Conservation (phyloP, 1,140 invertebrate species). For the Nomia melanderi region DNA sequence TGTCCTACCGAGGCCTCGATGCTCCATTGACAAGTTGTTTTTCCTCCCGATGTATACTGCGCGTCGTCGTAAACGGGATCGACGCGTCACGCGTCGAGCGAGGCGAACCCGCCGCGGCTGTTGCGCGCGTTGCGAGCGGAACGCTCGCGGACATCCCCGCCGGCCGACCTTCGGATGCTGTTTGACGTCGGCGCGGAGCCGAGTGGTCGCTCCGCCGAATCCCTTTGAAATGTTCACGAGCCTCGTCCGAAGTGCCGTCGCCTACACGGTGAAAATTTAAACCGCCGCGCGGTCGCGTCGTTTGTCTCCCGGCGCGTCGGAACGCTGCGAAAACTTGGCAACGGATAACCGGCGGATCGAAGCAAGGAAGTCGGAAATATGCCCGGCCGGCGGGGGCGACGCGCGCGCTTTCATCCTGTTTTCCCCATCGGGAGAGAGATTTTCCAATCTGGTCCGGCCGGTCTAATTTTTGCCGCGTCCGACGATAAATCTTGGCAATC, state of each 20-base stretch:
- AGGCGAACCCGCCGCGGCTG: not conserved
- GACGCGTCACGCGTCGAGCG: no score
- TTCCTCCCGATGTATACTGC: not conserved
- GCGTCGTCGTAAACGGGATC: not conserved
- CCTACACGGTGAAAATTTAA: slow-evolving; percentile 53
- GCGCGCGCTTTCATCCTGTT: not conserved
- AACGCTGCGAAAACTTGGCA: slow-evolving; percentile 29
- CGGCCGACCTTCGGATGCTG: not conserved
- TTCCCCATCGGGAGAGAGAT: not conserved
- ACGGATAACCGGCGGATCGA: not conserved
- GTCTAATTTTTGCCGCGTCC: slow-evolving; percentile 17
- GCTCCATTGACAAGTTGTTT: slow-evolving; percentile 25
- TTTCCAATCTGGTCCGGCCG: not conserved
- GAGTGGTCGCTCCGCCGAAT: slow-evolving; percentile 41
- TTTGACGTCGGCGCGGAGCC: not conserved
- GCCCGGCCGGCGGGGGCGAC: not conserved
- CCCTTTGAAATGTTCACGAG: slow-evolving; percentile 55
- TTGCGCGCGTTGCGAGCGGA: no score
- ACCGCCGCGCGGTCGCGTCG: slow-evolving; percentile 11
- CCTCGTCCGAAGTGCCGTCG: slow-evolving; percentile 16
- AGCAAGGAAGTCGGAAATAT: not conserved
- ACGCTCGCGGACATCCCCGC: no score
- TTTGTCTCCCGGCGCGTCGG: not conserved
- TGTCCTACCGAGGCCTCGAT: not conserved
- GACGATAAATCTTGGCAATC: slow-evolving; percentile 40